phyloP scores from a whole-genome alignment of 2,113 vertebrate species.

The Catharus fuscescens region DNA sequence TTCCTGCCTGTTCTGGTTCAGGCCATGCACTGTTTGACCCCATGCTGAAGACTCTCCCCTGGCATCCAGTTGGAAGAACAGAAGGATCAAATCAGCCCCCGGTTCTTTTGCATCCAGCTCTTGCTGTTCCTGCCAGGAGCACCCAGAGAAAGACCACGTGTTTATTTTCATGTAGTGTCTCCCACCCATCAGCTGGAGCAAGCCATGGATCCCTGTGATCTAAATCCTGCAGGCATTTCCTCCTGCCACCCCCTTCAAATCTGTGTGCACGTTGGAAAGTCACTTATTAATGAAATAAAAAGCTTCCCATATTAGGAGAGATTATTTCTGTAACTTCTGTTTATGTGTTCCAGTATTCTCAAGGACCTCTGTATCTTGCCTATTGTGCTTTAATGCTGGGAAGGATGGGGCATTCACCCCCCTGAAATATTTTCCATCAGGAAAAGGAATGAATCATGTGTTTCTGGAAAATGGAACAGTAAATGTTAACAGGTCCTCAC shows the following conservation, averaged over 20 bases:
- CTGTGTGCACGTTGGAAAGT: neutral
- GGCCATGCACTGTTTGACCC: fast-evolving
- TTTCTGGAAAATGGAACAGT: neutral
- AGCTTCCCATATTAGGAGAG: neutral
- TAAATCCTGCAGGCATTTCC: neutral
- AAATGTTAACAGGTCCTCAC: neutral
- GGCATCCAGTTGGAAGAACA: neutral
- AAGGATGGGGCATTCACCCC: neutral
- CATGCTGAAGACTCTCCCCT: neutral
- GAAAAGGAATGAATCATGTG: neutral
- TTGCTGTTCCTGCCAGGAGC: neutral
- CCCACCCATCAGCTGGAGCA: conserved; percentile 5
- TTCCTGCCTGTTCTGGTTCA: neutral
- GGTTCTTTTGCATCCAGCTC: neutral
- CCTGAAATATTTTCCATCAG: neutral
- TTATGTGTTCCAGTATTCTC: neutral
- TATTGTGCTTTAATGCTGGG: neutral
- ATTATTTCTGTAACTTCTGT: neutral
- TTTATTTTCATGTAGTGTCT: neutral
- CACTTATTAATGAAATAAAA: neutral
- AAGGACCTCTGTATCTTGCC: neutral
- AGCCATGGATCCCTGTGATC: neutral
- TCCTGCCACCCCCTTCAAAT: neutral
- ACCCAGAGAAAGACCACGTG: neutral
- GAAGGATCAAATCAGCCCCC: neutral